Evolutionary conservation across 2,888 invertebrate species (phyloP), one percentile per base, ranked within the genome.

Genomic region (Leptinotarsa haldemani): DNA sequence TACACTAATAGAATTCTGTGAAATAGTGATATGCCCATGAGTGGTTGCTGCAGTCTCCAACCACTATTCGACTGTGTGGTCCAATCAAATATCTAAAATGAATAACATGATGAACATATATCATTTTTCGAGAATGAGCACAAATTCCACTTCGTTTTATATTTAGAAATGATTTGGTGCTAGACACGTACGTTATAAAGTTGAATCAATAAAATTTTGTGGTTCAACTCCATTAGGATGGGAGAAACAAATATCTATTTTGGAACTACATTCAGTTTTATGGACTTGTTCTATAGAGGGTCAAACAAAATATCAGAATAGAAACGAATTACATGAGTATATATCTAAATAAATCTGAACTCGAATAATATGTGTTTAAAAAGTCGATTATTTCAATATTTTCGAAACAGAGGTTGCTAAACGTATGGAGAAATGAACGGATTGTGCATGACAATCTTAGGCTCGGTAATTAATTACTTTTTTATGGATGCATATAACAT

Each of bases 141-240:
- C 40, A 40, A 61, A 61, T 40, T 30, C 61, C 61, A 61, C 15
- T 61, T 61, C 30, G 61, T 40, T 61, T 61, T 61, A 61, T 61
- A 61, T 61, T 61, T 61, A 61, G 61, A 61, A 25, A 61, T 61
- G 16, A 61, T 25, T 40, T 61, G 40, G n/a, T 30, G 61, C 61
- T 30, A 61, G 25, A 61, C n/a, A 4, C 7, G 61, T 30, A 12
- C 9, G 61, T 61, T 61, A 61, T 56, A 56, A 56, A 61, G 61
- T 61, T n/a, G 61, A 61, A 61, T 61, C 61, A 40, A 61, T 61
- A 61, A 61, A 30, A 61, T 61, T 61, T 12, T 61, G 61, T 61
- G 61, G 61, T 61, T 30, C 16, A 12, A 61, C 40, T 61, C 40
- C 61, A 61, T 61, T 61, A 61, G 40, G 40, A 61, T 25, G 40